Evolutionary conservation across 2,797 vertebrate genomes (phyloP).

Genomic region (Chelon auratus): DNA sequence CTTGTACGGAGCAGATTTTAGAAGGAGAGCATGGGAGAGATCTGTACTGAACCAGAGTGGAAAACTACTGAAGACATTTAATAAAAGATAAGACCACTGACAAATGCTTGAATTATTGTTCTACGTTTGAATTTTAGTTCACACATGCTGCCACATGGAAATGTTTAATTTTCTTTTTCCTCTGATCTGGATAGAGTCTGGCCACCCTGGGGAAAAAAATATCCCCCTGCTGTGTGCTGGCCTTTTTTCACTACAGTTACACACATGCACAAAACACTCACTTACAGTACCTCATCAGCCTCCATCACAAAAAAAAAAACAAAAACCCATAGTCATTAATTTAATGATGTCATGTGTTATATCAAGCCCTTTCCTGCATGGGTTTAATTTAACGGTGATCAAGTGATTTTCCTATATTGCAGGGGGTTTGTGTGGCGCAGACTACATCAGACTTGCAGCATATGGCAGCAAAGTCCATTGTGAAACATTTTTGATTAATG

Average conservation of each 20-base stretch:
- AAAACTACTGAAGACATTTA: constrained; percentile 55
- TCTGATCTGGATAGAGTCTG: constrained; percentile 33
- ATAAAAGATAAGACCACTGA: constrained; percentile 2
- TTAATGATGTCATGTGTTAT: constrained; percentile 56
- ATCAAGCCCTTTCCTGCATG: constrained; percentile 33
- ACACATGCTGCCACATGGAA: constrained; percentile 37
- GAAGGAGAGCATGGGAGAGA: constrained; percentile 12
- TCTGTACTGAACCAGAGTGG: constrained; percentile 40
- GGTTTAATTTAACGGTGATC: constrained; percentile 35
- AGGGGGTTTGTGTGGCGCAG: constrained; percentile 27
- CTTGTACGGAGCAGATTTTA: constrained; percentile 38
- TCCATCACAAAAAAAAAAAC: constrained; percentile 13
- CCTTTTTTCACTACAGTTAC: constrained; percentile 34
- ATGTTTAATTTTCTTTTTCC: constrained; percentile 18
- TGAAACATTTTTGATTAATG: constrained; percentile 46
- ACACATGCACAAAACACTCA: constrained; percentile 31
- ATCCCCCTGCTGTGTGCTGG: constrained; percentile 33
- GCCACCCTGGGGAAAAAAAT: constrained; percentile 36
- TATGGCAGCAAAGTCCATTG: constrained; percentile 32
- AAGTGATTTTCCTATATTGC: constrained; percentile 26
- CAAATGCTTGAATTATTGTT: constrained; percentile 42
- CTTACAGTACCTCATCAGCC: constrained; percentile 28
- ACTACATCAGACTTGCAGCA: constrained; percentile 34
- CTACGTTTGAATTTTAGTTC: constrained; percentile 39
- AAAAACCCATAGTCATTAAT: constrained; percentile 45